These are phyloP conservation scores for Pseudonaja textilis DNA, from an alignment of 2,113 vertebrate species.

Conservation along the genomic window DNA sequence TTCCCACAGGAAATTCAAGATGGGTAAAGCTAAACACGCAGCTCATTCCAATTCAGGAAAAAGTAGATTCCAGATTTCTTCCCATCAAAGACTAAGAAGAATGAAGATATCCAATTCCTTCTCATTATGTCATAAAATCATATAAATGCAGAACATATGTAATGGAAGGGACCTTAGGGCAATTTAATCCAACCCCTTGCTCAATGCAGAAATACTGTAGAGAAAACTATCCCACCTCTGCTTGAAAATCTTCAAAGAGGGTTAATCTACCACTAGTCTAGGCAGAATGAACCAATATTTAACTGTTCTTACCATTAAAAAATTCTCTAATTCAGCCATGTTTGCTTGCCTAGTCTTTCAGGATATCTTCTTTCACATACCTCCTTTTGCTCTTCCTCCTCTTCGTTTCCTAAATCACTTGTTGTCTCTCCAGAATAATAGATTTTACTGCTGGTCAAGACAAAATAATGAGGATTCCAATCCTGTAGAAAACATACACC, in stretches of 20 bases:
- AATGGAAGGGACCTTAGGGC: not conserved
- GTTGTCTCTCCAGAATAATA: conserved; percentile 97
- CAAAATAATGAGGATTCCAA: conserved; percentile 98
- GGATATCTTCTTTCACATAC: conserved; percentile 63
- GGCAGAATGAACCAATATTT: not conserved
- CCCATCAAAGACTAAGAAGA: not conserved
- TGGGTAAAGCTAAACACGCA: not conserved
- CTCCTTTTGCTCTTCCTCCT: conserved; percentile 96
- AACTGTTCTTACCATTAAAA: not conserved
- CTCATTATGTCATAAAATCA: not conserved
- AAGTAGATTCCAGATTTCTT: not conserved
- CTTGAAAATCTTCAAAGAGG: not conserved
- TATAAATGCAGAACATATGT: not conserved
- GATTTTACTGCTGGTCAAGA: conserved; percentile 96
- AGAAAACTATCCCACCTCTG: not conserved
- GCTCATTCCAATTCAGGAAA: not conserved
- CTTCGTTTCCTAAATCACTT: conserved; percentile 89
- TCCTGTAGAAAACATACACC: conserved; percentile 73
- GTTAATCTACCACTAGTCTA: not conserved
- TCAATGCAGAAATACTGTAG: not conserved
- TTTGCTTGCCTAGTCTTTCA: not conserved
- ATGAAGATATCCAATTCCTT: not conserved
- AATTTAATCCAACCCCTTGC: not conserved
- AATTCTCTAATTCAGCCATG: not conserved
- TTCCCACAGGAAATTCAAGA: not conserved